Evolutionary conservation across 1,140 invertebrate species (phyloP).

Genomic region (Neelides sp.): DNA sequence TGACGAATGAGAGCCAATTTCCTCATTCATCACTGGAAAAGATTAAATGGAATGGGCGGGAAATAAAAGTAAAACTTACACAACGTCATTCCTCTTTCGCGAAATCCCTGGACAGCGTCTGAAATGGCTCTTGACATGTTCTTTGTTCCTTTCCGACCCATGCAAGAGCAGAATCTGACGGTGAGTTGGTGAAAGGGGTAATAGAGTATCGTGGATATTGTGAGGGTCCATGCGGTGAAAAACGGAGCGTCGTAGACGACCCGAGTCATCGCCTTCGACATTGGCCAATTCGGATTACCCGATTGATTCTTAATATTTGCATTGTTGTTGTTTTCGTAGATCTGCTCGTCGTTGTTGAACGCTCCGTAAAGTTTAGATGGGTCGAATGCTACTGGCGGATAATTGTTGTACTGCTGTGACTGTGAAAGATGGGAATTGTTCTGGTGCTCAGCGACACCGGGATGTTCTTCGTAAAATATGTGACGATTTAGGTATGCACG

Average conservation of each 20-base stretch:
- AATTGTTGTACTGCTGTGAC: too few relatives aligned
- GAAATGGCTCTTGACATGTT: slow-evolving; percentile 56
- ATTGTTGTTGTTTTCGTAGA: not conserved
- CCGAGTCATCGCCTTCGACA: not conserved
- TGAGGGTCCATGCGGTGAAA: slow-evolving; percentile 88
- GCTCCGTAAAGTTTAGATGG: too few relatives aligned
- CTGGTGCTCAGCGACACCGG: not conserved
- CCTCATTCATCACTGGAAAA: too few relatives aligned
- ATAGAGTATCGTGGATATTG: slow-evolving; percentile 80
- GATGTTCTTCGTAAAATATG: slow-evolving; percentile 18
- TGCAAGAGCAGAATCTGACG: slow-evolving; percentile 42
- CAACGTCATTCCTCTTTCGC: slow-evolving; percentile 72
- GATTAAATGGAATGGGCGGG: too few relatives aligned
- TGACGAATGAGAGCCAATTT: too few relatives aligned
- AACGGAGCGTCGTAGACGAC: slow-evolving; percentile 69
- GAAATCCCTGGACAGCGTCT: slow-evolving; percentile 66
- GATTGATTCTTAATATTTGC: too few relatives aligned
- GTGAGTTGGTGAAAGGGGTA: slow-evolving; percentile 71
- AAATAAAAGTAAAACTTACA: slow-evolving; percentile 41
- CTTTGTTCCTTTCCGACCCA: slow-evolving; percentile 40
- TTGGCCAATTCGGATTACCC: too few relatives aligned
- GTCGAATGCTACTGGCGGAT: too few relatives aligned
- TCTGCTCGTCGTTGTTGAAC: too few relatives aligned
- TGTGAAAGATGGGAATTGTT: not conserved
- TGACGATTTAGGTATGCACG: slow-evolving; percentile 18